These are phyloP conservation scores for Cordylochernes scorpioides DNA, from an alignment of 2,888 invertebrate species.

Conservation along the genomic window DNA sequence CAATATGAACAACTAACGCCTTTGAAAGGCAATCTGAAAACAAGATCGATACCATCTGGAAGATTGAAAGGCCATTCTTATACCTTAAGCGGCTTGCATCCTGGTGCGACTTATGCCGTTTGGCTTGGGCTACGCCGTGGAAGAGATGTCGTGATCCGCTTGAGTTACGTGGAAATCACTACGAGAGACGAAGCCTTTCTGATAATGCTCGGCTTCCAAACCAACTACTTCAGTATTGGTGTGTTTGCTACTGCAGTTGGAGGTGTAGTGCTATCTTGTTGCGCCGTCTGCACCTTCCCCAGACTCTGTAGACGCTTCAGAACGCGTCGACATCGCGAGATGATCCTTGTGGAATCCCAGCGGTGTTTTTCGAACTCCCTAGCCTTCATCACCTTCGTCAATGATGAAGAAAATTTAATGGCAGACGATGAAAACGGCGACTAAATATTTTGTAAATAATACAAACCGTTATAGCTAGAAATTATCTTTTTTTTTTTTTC, in stretches of 20 bases:
- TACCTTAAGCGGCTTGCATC: constrained; percentile 21
- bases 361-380: constrained; percentile 8
- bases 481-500: no score
- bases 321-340: constrained; percentile 4
- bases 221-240: constrained; percentile 14
- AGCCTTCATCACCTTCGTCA: constrained; percentile 9
- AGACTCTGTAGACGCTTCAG: constrained; percentile 1
- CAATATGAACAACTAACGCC: constrained; percentile 7
- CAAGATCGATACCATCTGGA: constrained; percentile 8
- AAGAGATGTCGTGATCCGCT: constrained; percentile 17
- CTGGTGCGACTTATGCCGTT: constrained; percentile 20
- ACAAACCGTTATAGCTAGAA: no score
- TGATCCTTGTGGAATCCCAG: constrained; percentile 6
- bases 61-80: constrained; percentile 19
- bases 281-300: constrained; percentile 19
- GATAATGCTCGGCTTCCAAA: constrained; percentile 14
- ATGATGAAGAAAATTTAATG: no score
- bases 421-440: no score
- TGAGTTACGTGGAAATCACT: constrained; percentile 16
- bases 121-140: constrained; percentile 20
- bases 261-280: constrained; percentile 10
- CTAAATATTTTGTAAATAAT: no score
- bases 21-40: constrained; percentile 4
- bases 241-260: constrained; percentile 12
- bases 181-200: constrained; percentile 14